Evolutionary conservation across 2,113 vertebrate species (phyloP), one percentile per base, ranked within the genome.

Genomic region (Limnothrissa miodon): DNA sequence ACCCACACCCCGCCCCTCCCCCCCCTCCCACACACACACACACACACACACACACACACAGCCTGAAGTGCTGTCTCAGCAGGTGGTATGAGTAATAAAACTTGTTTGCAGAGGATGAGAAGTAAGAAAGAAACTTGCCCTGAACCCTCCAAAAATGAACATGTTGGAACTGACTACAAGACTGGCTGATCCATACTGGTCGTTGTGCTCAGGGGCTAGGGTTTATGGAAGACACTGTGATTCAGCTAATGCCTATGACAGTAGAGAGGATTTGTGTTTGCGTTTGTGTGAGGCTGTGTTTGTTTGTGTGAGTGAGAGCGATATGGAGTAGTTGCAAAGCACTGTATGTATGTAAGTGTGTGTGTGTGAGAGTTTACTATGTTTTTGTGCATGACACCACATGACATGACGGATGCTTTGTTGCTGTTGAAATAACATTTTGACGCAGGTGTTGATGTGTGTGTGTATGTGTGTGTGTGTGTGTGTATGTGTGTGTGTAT

Each of bases 1-100:
- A 70, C 62, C 33, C 62, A 70, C 62, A n/a, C n/a, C n/a, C n/a
- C n/a, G n/a, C n/a, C n/a, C n/a, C n/a, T n/a, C n/a, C n/a, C n/a
- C n/a, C n/a, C n/a, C n/a, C n/a, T n/a, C n/a, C n/a, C n/a, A 70
- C 62, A 70, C 13, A 70, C 59, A 62, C 59, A 62, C 59, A 29
- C n/a, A 62, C 59, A 62, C 23, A 62, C 23, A 62, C n/a, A 62
- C 23, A 25, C 59, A 62, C 0, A 25, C n/a, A 7, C n/a, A 29
- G n/a, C 59, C 10, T 8, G 29, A 25, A 62, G 23, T 29, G 23
- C 5, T 48, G 15, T 42, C 42, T 42, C 42, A 42, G 42, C 42
- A 42, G 42, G 6, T 42, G 42, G 42, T 6, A 42, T 4, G 42
- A 42, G 6, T 42, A 42, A 42, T 42, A 42, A 2, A 42, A 42